These are phyloP conservation scores for Picathartes gymnocephalus DNA, from an alignment of 2,113 vertebrate genomes.

Conservation along the genomic window DNA sequence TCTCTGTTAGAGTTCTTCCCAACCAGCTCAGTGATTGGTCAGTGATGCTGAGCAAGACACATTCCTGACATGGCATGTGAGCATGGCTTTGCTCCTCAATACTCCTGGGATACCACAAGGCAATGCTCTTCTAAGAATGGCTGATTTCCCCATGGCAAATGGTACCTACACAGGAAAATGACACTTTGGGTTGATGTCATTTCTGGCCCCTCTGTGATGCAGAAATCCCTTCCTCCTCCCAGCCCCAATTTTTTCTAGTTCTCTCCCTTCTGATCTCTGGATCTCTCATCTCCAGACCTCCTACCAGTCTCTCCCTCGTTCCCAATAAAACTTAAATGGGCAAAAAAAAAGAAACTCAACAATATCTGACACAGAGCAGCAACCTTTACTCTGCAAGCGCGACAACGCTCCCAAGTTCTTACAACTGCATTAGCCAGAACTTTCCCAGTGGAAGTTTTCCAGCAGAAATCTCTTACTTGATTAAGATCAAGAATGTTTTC, in stretches of 20 bases:
- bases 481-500: background rate
- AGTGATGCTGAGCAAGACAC: background rate
- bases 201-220: background rate
- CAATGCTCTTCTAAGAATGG: background rate
- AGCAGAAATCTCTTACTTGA: background rate
- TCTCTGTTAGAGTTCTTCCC: background rate
- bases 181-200: background rate
- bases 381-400: rapidly evolving
- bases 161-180: background rate
- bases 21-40: background rate
- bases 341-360: background rate
- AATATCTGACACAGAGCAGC: background rate
- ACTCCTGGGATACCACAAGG: background rate
- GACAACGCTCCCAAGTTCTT: rapidly evolving
- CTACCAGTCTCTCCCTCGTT: background rate
- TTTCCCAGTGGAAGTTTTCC: background rate
- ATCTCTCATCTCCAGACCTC: background rate
- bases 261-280: background rate
- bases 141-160: background rate
- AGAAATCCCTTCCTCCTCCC: background rate
- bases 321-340: background rate
- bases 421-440: background rate
- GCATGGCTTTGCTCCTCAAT: background rate
- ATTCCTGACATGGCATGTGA: background rate
- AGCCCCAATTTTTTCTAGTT: background rate